Conservation (phyloP, 2,888 invertebrate genomes). For the Folsomia manolachei region DNA sequence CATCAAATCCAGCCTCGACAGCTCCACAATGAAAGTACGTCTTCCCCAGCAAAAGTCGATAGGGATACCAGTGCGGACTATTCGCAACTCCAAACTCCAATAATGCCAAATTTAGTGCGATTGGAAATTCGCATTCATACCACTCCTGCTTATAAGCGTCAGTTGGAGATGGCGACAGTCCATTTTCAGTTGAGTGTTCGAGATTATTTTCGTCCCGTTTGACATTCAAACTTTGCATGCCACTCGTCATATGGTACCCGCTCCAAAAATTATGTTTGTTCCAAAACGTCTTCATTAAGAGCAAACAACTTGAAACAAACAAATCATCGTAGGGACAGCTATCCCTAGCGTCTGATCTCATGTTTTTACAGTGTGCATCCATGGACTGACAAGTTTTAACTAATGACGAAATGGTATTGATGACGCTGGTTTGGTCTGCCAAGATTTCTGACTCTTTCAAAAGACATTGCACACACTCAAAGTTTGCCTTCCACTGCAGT, state of each 20-base stretch:
- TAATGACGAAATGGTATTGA: background rate
- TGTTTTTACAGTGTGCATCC: background rate
- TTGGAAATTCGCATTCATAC: constrained; percentile 32
- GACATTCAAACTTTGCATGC: background rate
- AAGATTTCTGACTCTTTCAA: background rate
- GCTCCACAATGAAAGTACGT: constrained; percentile 71
- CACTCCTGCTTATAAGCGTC: background rate
- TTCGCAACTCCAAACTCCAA: constrained; percentile 70
- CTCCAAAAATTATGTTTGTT: constrained; percentile 1
- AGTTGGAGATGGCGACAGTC: background rate
- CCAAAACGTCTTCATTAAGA: constrained; percentile 28
- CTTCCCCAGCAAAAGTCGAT: constrained; percentile 77
- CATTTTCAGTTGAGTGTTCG: background rate
- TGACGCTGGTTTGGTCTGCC: background rate
- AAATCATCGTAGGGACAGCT: constrained; percentile 21
- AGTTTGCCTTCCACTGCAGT: constrained; percentile 2
- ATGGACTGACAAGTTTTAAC: constrained; percentile 2
- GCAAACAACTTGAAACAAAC: constrained; percentile 19
- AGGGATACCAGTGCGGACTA: constrained; percentile 85
- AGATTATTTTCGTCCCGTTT: background rate
- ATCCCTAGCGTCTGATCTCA: constrained; percentile 11
- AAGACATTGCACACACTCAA: background rate
- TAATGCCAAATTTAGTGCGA: constrained; percentile 56
- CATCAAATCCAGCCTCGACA: constrained; percentile 68
- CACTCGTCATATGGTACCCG: background rate